Base-by-base conservation (phyloP, 2,797 vertebrate species). In the Eulemur rubriventer region DNA sequence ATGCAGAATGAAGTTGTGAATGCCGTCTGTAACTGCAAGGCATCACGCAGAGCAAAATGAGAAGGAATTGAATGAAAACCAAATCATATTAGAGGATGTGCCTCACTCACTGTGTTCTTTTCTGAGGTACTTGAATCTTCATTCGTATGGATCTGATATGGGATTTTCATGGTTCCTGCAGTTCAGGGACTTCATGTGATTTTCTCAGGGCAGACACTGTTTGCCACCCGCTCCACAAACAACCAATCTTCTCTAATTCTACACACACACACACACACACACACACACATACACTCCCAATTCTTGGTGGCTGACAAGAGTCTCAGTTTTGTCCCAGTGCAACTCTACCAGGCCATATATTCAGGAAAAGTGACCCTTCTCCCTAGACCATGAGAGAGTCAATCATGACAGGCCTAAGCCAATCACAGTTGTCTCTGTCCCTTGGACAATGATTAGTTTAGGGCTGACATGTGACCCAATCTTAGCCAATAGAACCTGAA, bases 271-370 rank as follows among this genome's bases (percentile, higher is more conserved):
- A 33, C 22, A 48, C 18, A 11, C 7, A 7, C 48, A 85, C n/a
- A 43, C 10, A 4, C 52, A 52, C 35, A 48, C 24, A 38, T 10
- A 65, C 38, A n/a, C n/a, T 28, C 63, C n/a, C 43, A 59, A 18
- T 50, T 81, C 55, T 59, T 59, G 14, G 80, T 95, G 55, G 24
- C n/a, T 86, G 38, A 63, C n/a, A 96, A 96, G 46, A 91, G 55
- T 20, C 28, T 91, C 35, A 30, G 6, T 72, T 85, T 96, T 91
- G 41, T 55, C 61, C 79, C 75, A 81, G 13, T n/a, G 22, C 67
- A 91, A 72, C 41, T 70, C 55, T 82, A 38, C 16, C 28, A 75
- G 46, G 8, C 12, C 12, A 75, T 10, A 52, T 93, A 52, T 65
- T 85, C n/a, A 24, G 26, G 43, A 83, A 90, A 96, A 26, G 8